Evolutionary conservation across 1,140 invertebrate genomes (phyloP), one percentile per base, ranked within the genome.

Genomic region (Aphaenogaster rudis): DNA sequence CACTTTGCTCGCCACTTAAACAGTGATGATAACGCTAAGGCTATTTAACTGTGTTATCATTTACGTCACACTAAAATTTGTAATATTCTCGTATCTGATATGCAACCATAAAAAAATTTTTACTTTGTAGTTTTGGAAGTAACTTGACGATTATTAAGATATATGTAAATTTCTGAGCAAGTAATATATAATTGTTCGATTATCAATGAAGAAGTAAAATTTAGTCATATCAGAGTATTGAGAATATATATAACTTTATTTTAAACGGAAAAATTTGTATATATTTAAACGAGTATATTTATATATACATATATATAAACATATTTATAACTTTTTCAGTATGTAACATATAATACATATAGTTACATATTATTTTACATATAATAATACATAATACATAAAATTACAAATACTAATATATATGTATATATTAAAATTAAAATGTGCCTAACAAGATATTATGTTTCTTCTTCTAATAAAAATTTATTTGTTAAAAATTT

Each of bases 31-130:
- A 84, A 82, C 54, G 11, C 48, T 74, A 72, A 13, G 17, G 5
- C 28, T 48, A 48, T 61, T 81, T 82, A 74, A 82, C 17, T 59
- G 28, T 15, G 13, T 61, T 72, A 82, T 72, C 67, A 72, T 13
- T n/a, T 61, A 42, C 21, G 15, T 72, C 52, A 59, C 21, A 39
- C n/a, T 54, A 9, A 72, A 81, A 71, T 54, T 42, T 13, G 8
- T 11, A 3, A 6, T 50, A 36, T 79, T 33, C 33, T 64, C 8
- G 15, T 45, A 33, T n/a, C 21, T 66, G 11, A 39, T 36, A 7
- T 39, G 15, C 57, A 67, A 82, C 50, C 21, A 8, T 69, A 76
- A 63, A 71, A 48, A 45, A 33, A 28, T 39, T 69, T 77, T 66
- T 42, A 13, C n/a, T 15, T 67, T n/a, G 39, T 17, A 39, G 28